Percentiles rank a stretch among this genome's conserved stretches.
phyloP scores from a whole-genome alignment of 92 coral and sea anemone genomes.

The Phenganax marumi region DNA sequence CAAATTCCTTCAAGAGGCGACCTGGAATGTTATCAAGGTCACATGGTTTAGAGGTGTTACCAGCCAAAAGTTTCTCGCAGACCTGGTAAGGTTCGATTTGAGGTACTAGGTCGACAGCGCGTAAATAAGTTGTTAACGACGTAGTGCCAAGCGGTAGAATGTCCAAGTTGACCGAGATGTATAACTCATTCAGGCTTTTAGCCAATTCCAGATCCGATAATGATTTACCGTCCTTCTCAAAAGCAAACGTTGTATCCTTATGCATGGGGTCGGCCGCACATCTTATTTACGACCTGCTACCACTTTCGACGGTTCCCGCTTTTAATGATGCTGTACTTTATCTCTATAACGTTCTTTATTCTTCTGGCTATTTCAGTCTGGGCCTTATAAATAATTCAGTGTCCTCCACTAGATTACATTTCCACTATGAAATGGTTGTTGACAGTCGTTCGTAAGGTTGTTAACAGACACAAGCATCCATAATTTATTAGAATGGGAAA shows the following conservation, averaged over 20 bases:
- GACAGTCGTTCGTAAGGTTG: conserved; percentile 46
- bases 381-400: too few relatives aligned
- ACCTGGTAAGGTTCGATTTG: too few relatives aligned
- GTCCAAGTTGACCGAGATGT: conserved; percentile 38
- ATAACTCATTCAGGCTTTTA: conserved; percentile 22
- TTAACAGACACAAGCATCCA: conserved; percentile 35
- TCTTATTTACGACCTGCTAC: conserved; percentile 47
- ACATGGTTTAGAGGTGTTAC: not conserved
- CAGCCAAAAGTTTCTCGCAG: conserved; percentile 24
- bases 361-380: too few relatives aligned
- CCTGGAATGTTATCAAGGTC: too few relatives aligned
- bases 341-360: too few relatives aligned
- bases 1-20: too few relatives aligned
- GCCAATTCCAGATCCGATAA: conserved; percentile 32
- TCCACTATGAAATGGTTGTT: conserved; percentile 54
- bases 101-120: too few relatives aligned
- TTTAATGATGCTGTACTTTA: conserved; percentile 48
- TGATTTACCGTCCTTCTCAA: conserved; percentile 36
- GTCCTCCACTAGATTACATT: conserved; percentile 15
- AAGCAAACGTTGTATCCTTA: conserved; percentile 13
- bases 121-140: too few relatives aligned
- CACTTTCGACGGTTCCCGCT: conserved; percentile 53
- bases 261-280: too few relatives aligned
- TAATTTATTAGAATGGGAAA: too few relatives aligned
- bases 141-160: too few relatives aligned